Evolutionary conservation across 1,140 invertebrate genomes (phyloP), one percentile per base, ranked within the genome.

Genomic region (Aporrectodea caliginosa): DNA sequence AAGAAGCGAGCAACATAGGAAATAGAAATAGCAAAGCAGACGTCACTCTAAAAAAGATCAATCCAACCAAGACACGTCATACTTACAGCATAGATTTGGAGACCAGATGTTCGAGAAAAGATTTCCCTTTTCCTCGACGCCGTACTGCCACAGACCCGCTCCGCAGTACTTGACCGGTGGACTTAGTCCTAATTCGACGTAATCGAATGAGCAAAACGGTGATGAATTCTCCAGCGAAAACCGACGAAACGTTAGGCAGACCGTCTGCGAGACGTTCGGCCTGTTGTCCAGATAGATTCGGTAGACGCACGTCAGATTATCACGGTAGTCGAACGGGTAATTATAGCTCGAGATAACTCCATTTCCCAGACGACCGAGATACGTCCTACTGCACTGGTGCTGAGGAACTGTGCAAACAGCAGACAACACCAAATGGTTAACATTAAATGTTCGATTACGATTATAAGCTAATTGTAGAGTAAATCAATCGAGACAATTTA

Each of bases 71-170:
- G n/a, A n/a, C 31, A 76, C 69, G 22, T 35, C n/a, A 31, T 34
- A 80, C 79, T 80, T 29, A 80, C 79, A 80, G 79, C 79, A 80
- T 35, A 80, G 76, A 29, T 71, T 73, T 1, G 31, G 68, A 32
- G 75, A 77, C 75, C 75, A 80, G 74, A 80, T 70, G 58, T 72
- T 80, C 16, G 79, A 77, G 16, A 34, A 30, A 33, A 16, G 43
- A 69, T 72, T 77, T 58, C 43, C 43, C 27, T 76, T 76, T 22
- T 72, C 35, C 27, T 76, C 31, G n/a, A 77, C 69, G n/a, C 79
- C 79, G 69, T 77, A 77, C 33, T 77, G 74, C 79, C 79, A 80
- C 22, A 77, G 75, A 2, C 79, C 79, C 14, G n/a, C 29, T 32
- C 75, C 79, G 27, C 79, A 80, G 75, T 80, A 80, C 29, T 80